Evolutionary conservation across 2,888 invertebrate genomes (phyloP).

Genomic region (Ennomos quercinarius): DNA sequence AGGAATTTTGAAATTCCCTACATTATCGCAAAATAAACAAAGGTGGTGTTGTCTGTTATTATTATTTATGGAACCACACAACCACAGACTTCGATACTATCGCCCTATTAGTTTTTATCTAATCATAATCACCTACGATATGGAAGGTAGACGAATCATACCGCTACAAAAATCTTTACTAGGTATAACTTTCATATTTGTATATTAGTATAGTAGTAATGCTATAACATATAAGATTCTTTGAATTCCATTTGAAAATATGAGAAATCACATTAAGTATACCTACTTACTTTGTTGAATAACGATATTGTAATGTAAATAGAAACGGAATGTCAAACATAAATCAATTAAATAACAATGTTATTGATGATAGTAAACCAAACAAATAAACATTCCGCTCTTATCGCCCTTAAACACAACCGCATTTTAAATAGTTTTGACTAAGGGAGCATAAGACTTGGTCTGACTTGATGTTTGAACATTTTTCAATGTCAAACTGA

Average conservation of each 20-base stretch:
- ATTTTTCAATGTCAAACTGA: slow-evolving; percentile 4
- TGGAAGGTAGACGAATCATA: slow-evolving; percentile 24
- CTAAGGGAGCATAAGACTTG: neutral
- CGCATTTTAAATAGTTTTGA: slow-evolving; percentile 29
- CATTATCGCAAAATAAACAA: slow-evolving; percentile 22
- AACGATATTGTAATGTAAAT: slow-evolving; percentile 10
- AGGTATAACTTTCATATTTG: slow-evolving; percentile 3
- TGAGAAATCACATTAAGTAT: neutral
- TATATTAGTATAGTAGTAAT: too few relatives aligned
- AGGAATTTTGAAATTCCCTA: slow-evolving; percentile 8
- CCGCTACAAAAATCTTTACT: slow-evolving; percentile 6
- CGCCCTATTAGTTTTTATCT: slow-evolving; percentile 43
- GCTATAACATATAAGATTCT: too few relatives aligned
- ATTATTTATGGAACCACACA: slow-evolving; percentile 27
- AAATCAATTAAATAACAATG: slow-evolving; percentile 15
- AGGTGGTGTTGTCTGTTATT: slow-evolving; percentile 44
- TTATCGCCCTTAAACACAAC: slow-evolving; percentile 11
- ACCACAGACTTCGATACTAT: slow-evolving; percentile 25
- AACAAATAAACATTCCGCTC: slow-evolving; percentile 10
- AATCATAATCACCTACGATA: slow-evolving; percentile 50
- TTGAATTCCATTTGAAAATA: slow-evolving; percentile 3
- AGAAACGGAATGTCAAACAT: slow-evolving; percentile 14
- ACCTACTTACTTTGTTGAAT: neutral
- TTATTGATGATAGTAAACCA: slow-evolving; percentile 11
- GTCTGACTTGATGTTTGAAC: too few relatives aligned